phyloP scores from a whole-genome alignment of 1,140 invertebrate species.

The Drosophila ficusphila region DNA sequence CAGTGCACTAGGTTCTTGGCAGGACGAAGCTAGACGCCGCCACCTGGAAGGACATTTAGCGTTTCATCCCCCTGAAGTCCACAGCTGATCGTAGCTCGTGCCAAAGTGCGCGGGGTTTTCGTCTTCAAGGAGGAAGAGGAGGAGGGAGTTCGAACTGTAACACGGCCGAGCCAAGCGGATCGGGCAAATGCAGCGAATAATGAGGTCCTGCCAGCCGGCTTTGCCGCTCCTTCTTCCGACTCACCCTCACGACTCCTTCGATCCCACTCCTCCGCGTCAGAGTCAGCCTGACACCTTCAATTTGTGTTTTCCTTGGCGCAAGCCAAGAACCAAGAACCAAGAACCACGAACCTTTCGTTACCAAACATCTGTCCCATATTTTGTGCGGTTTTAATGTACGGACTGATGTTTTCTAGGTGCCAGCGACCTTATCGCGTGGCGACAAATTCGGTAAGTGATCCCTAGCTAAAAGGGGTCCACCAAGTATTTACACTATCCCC shows the following conservation, averaged over 20 bases:
- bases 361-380: constrained; percentile 80
- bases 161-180: constrained; percentile 52
- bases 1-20: constrained; percentile 10
- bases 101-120: constrained; percentile 79
- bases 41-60: constrained; percentile 37
- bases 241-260: constrained; percentile 18
- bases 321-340: too few relatives aligned
- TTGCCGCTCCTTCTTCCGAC: constrained; percentile 49
- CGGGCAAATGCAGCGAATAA: constrained; percentile 75
- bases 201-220: constrained; percentile 72
- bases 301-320: constrained; percentile 69
- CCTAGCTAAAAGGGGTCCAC: constrained; percentile 23
- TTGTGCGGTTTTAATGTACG: constrained; percentile 75
- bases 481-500: constrained; percentile 14
- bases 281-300: constrained; percentile 76
- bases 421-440: constrained; percentile 50
- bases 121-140: constrained; percentile 27
- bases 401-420: constrained; percentile 33
- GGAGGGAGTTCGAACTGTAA: constrained; percentile 75
- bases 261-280: constrained; percentile 36
- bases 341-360: constrained; percentile 57
- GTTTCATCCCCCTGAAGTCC: constrained; percentile 56
- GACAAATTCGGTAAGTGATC: constrained; percentile 74
- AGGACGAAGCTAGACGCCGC: constrained; percentile 45
- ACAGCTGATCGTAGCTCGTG: constrained; percentile 75